These are phyloP conservation scores for Sarcophilus harrisii DNA, from an alignment of 2,797 vertebrate genomes.

Conservation along the genomic window DNA sequence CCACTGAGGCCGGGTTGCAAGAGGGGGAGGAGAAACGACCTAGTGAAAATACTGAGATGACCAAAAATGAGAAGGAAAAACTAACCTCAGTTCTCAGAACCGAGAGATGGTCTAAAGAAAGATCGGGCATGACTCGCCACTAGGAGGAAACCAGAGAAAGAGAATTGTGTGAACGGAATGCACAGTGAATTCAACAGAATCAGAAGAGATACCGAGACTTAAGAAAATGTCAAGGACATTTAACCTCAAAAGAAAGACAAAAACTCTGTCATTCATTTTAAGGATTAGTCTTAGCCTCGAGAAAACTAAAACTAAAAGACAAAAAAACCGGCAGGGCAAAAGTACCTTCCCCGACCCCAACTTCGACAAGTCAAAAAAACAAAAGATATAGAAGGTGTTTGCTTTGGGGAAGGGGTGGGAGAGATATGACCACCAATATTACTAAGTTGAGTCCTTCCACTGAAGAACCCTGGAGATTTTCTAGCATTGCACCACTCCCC, in stretches of 20 bases:
- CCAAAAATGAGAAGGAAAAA: constrained; percentile 79
- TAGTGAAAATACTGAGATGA: constrained; percentile 43
- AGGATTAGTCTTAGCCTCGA: background rate
- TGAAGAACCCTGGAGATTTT: background rate
- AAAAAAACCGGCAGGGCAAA: background rate
- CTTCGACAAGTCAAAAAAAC: background rate
- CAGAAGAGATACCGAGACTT: background rate
- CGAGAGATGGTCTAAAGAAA: background rate
- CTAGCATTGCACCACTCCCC: too few species aligned
- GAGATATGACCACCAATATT: background rate
- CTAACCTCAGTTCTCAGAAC: background rate
- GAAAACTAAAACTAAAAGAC: background rate
- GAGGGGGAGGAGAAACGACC: constrained; percentile 79
- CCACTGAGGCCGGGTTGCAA: constrained; percentile 64
- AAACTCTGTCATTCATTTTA: background rate
- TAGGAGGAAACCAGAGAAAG: background rate
- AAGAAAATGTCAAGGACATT: background rate
- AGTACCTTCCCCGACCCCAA: background rate
- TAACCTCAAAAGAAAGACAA: background rate
- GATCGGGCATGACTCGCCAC: background rate
- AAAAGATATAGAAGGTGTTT: too few species aligned
- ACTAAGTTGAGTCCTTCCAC: background rate
- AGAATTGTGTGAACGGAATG: background rate
- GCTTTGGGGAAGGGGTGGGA: background rate
- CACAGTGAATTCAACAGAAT: background rate